These are phyloP conservation scores for Scaptomyza cyrtandrae DNA, from an alignment of 2,888 invertebrate genomes.

Conservation along the genomic window DNA sequence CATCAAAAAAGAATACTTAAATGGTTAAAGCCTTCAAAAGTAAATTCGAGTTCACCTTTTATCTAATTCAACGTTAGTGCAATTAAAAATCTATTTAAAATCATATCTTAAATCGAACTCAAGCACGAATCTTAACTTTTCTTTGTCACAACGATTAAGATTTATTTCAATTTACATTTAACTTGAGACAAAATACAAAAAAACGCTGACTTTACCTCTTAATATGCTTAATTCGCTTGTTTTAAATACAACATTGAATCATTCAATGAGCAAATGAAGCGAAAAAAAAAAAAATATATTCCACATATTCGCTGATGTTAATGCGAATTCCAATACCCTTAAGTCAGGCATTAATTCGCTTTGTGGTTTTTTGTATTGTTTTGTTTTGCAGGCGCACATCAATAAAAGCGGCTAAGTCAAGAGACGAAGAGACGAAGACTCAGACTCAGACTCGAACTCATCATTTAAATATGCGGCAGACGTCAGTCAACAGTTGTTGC, in stretches of 20 bases:
- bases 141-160: neutral
- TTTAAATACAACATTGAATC: conserved; percentile 12
- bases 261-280: conserved; percentile 5
- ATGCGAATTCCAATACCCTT: conserved; percentile 34
- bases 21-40: neutral
- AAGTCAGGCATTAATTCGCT: conserved; percentile 26
- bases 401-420: conserved; percentile 20
- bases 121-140: no score
- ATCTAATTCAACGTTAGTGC: no score
- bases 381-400: conserved; percentile 21
- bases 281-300: conserved; percentile 4
- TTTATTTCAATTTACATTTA: neutral
- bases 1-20: neutral
- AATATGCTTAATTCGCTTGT: neutral
- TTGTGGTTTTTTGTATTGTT: neutral
- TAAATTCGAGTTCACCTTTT: no score
- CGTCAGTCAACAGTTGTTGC: conserved; percentile 19
- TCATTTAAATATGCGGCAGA: conserved; percentile 62
- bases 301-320: conserved; percentile 21
- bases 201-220: neutral
- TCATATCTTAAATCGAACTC: no score
- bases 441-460: conserved; percentile 18
- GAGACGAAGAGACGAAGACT: conserved; percentile 9
- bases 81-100: no score
- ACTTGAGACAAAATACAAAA: neutral